Conservation (phyloP, 1,140 invertebrate species). For the Drosophila bocki region DNA sequence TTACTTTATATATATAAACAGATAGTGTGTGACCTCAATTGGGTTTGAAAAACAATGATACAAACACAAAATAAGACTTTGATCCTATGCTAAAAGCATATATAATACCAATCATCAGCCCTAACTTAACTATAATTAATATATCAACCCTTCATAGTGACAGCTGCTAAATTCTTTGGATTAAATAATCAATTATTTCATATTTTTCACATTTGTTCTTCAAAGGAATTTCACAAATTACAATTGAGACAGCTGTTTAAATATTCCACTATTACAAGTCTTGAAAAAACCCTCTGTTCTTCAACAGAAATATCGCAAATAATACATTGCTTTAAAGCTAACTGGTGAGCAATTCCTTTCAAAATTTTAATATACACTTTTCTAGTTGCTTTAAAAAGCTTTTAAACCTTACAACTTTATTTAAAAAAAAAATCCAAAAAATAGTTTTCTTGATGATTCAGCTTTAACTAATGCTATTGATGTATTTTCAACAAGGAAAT, state of each 20-base stretch:
- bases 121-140: background rate
- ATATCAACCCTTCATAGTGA: background rate
- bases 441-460: background rate
- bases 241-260: slow-evolving; percentile 1
- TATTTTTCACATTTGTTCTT: background rate
- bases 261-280: background rate
- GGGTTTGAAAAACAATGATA: slow-evolving; percentile 13
- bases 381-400: background rate
- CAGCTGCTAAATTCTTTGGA: slow-evolving; percentile 5
- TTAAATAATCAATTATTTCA: background rate
- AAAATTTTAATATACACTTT: background rate
- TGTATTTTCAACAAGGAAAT: slow-evolving; percentile 22
- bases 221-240: background rate
- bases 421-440: too few relatives aligned
- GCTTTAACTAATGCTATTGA: background rate
- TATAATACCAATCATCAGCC: background rate
- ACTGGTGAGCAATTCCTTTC: background rate
- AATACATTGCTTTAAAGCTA: background rate
- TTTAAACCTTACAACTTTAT: background rate
- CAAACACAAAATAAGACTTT: slow-evolving; percentile 20
- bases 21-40: slow-evolving; percentile 37
- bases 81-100: background rate
- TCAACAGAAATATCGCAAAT: background rate
- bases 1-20: slow-evolving; percentile 1
- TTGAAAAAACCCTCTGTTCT: background rate